Evolutionary conservation across 2,113 vertebrate species (phyloP), one percentile per base, ranked within the genome.

Genomic region (Syrrhaptes paradoxus): DNA sequence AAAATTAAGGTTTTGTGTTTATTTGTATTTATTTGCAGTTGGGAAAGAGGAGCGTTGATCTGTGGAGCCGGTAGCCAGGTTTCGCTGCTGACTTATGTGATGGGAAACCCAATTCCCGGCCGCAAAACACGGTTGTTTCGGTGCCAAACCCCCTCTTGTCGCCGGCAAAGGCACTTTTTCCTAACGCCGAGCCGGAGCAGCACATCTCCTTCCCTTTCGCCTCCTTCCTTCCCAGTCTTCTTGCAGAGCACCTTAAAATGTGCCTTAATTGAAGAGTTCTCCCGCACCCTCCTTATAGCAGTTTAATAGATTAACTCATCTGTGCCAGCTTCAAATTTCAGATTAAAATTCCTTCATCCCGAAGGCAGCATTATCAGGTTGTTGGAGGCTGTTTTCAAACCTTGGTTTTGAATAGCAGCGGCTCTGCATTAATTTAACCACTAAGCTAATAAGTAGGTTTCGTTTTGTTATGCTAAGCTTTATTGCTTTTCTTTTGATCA

Each of bases 381-480:
- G 97, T 98, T 98, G 98, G 98, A 98, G 98, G 98, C 97, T 99
- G 98, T 98, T 99, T 99, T 98, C 98, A 98, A 98, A 99, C 98
- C 98, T 98, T 98, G 98, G 98, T 98, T 98, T 98, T 99, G 98
- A 99, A 99, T 99, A 98, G 98, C 98, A 98, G 97, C 97, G 98
- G 99, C 98, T 99, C 98, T 98, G 99, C 99, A 99, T 99, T 99
- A 99, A 99, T 99, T 99, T 99, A 99, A 98, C 99, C 98, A 98
- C 99, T 99, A 99, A 99, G 99, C 99, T 99, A 99, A 99, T 99
- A 99, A 99, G 99, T 99, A 99, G 99, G 99, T 99, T 99, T 99
- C 98, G 98, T 99, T 99, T 99, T 99, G 99, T 99, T 98, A 98
- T 98, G 99, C 98, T 99, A 99, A 99, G 99, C 99, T 99, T 99